Evolutionary conservation across 2,113 vertebrate genomes (phyloP), one percentile per base, ranked within the genome.

Genomic region (Coregonus clupeaformis): DNA sequence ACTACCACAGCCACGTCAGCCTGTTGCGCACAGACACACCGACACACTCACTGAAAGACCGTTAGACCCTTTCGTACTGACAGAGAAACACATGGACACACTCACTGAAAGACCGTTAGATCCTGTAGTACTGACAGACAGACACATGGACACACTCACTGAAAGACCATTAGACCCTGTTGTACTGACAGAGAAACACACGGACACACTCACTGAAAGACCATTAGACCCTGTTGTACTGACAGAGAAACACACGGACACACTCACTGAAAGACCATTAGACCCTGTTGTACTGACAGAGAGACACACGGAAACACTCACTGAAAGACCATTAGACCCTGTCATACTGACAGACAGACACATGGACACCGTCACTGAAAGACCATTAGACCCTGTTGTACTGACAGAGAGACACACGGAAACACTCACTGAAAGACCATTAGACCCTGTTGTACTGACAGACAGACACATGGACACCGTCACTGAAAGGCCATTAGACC

Each of bases 41-140:
- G 60, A 69, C 47, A 73, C 49, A 62, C n/a, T 69, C 71, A 77
- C 78, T 77, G 79, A 82, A 76, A 73, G 77, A 80, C 70, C 69
- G 49, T 66, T 18, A 69, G 65, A 70, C 78, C 83, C 4, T 3
- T 12, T 52, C 2, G 65, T 68, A 77, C 66, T 62, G 68, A 69
- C 29, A 66, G 60, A 75, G 13, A 76, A 25, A 69, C 45, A 66
- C 18, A 75, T 6, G 69, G 25, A 69, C 30, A 1, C 9, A 27
- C 18, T 65, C 72, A 75, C 77, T 76, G 79, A 81, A 76, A 74
- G 73, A 80, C 68, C 70, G 59, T 70, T 16, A 70, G 66, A 67
- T 76, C 82, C 2, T 3, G 36, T 42, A 42, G 67, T 65, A 76
- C 68, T 67, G 59, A 69, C 30, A 67, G 62, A 76, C n/a, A 71